Evolutionary conservation across 1,140 invertebrate species (phyloP), one percentile per base, ranked within the genome.

Genomic region (Xylocopa sonorina): DNA sequence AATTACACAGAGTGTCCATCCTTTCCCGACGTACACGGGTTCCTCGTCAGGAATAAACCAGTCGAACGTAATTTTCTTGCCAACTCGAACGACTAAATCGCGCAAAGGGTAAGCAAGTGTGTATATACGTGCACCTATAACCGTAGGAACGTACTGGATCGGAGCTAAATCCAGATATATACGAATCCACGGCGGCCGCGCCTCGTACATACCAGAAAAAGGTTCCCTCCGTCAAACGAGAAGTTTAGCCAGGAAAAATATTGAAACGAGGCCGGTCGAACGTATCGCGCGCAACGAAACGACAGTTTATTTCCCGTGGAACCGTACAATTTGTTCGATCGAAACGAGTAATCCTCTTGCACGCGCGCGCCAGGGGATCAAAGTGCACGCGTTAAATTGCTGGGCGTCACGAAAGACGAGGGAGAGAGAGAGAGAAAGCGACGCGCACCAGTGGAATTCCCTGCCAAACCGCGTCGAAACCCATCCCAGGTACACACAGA

Each of bases 1-100:
- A 84, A 84, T 84, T 84, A 72, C 51, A 29, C 53, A 16, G 24
- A 74, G 50, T 68, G 69, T 63, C 51, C 46, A 38, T 55, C 41
- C 50, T 67, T 64, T 50, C 18, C 63, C 55, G 18, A 50, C n/a
- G n/a, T n/a, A 32, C 10, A 5, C 43, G 21, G 12, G 50, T 64
- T 64, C 51, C 16, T 21, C n/a, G n/a, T 48, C 5, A 18, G 6
- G 12, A 10, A 67, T 67, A 67, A 50, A 32, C 46, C 18, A 29
- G 41, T 24, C 14, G 12, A 32, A n/a, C 43, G 43, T 32, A 55
- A 55, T 69, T 55, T 34, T 32, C 34, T n/a, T 27, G 24, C 16
- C 51, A 12, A 41, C 24, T 18, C 4, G 21, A 3, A 16, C 29
- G 21, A 24, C 10, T 34, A 51, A 51, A 67, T 18, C 4, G 0